phyloP scores from a whole-genome alignment of 2,888 invertebrate genomes.

The Dendrolimus pini region DNA sequence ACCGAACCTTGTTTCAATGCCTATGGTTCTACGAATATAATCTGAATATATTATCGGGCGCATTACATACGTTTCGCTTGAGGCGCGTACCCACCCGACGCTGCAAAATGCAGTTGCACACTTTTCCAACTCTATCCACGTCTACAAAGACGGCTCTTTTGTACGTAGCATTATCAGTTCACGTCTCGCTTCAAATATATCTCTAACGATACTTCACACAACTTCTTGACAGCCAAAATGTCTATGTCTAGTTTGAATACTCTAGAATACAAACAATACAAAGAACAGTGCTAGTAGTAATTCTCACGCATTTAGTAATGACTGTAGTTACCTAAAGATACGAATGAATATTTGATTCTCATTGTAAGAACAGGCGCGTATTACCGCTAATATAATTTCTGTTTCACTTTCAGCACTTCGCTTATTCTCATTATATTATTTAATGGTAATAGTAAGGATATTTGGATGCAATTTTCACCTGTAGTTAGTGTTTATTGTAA shows the following conservation, averaged over 20 bases:
- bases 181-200: constrained; percentile 4
- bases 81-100: constrained; percentile 51
- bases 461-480: too few species aligned
- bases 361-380: too few species aligned
- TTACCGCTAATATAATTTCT: too few species aligned
- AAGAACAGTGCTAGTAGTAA: background rate
- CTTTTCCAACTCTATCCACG: constrained; percentile 48
- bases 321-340: background rate
- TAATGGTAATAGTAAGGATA: too few species aligned
- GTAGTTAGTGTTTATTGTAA: too few species aligned
- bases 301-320: background rate
- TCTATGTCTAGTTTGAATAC: too few species aligned
- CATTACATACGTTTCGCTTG: constrained; percentile 66
- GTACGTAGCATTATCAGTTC: constrained; percentile 20
- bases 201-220: too few species aligned
- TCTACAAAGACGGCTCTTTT: constrained; percentile 39
- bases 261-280: background rate
- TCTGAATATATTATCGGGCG: constrained; percentile 70
- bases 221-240: too few species aligned
- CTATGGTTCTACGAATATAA: constrained; percentile 59
- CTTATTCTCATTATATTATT: too few species aligned
- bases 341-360: too few species aligned
- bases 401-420: too few species aligned
- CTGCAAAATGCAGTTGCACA: constrained; percentile 54
- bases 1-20: constrained; percentile 64